phyloP scores from a whole-genome alignment of 2,113 vertebrate genomes.

The Laticauda colubrina region DNA sequence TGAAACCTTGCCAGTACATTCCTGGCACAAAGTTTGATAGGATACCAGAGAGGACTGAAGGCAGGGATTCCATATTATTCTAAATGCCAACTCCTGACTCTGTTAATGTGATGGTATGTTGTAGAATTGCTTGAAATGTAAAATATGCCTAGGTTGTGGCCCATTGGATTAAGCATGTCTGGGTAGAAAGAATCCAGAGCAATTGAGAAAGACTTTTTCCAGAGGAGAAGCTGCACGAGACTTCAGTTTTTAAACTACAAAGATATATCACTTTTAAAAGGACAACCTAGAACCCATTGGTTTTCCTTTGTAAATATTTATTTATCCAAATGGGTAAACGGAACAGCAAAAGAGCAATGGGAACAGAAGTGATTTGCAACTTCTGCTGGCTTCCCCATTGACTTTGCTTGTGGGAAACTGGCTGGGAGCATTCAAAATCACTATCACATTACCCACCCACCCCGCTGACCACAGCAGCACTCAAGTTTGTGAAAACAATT shows the following conservation, averaged over 20 bases:
- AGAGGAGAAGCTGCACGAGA: neutral
- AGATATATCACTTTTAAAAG: neutral
- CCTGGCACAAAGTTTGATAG: neutral
- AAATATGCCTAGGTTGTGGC: neutral
- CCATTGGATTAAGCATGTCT: neutral
- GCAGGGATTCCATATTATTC: neutral
- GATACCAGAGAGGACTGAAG: neutral
- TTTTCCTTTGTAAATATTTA: neutral
- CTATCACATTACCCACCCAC: neutral
- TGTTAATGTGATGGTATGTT: neutral
- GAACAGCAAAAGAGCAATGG: neutral
- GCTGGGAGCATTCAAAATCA: neutral
- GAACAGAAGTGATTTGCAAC: neutral
- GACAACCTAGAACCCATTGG: neutral
- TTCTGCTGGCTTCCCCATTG: neutral
- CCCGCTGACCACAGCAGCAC: neutral
- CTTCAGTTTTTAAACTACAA: neutral
- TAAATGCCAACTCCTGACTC: neutral
- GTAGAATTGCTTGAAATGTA: neutral
- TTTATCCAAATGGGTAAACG: neutral
- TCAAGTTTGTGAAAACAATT: neutral
- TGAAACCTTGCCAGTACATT: neutral
- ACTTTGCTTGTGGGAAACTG: neutral
- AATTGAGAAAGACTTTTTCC: neutral
- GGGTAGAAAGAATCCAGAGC: neutral